phyloP scores from a whole-genome alignment of 2,888 invertebrate genomes.

The Caenorhabditis sp. region DNA sequence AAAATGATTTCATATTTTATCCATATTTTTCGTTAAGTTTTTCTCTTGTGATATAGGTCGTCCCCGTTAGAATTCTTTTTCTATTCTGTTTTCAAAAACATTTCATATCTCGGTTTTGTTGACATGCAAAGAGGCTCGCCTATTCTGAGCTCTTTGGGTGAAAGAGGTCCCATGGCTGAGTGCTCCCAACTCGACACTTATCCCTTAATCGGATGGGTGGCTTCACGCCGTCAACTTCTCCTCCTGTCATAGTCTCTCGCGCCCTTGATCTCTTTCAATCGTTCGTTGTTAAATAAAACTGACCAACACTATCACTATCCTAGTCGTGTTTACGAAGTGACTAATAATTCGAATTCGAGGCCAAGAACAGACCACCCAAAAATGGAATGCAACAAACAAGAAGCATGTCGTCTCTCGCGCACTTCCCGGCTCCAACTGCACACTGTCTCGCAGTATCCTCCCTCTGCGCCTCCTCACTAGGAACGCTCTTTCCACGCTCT shows the following conservation, averaged over 20 bases:
- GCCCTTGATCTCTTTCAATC: constrained; percentile 21
- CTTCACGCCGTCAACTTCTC: background rate
- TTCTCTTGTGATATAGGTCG: constrained; percentile 13
- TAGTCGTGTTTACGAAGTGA: constrained; percentile 16
- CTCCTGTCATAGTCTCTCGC: background rate
- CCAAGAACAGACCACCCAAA: constrained; percentile 3
- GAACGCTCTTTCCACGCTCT: constrained; percentile 7
- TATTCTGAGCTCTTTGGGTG: background rate
- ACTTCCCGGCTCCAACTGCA: constrained; percentile 24
- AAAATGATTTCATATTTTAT: constrained; percentile 16
- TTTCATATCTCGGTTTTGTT: constrained; percentile 15
- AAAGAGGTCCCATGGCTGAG: background rate
- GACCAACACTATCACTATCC: constrained; percentile 9
- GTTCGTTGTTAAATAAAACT: constrained; percentile 34
- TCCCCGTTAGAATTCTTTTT: background rate
- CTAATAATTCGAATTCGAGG: constrained; percentile 25
- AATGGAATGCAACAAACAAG: constrained; percentile 25
- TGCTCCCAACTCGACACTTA: background rate
- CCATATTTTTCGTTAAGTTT: constrained; percentile 20
- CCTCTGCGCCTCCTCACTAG: constrained; percentile 13
- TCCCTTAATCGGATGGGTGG: constrained; percentile 8
- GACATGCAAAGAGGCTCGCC: background rate
- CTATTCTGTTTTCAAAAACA: background rate
- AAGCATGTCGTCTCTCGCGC: constrained; percentile 9
- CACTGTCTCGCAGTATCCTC: constrained; percentile 13